Evolutionary conservation across 1,140 invertebrate genomes (phyloP), one percentile per base, ranked within the genome.

Genomic region (Aphelenchoides besseyi): DNA sequence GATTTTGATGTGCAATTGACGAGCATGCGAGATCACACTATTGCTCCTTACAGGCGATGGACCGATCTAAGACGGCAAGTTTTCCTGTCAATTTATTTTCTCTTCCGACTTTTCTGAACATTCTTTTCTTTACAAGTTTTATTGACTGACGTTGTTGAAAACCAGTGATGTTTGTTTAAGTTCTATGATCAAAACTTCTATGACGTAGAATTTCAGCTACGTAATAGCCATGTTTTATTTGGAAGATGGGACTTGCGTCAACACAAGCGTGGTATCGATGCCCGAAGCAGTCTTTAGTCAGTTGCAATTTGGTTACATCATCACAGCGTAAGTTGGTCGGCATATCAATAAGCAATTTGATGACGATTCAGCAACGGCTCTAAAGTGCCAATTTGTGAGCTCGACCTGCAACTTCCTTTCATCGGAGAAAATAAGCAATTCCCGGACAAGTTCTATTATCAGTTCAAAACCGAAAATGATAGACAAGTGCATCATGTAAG

Each of bases 191-290:
- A n/a, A n/a, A n/a, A n/a, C n/a, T n/a, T n/a, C n/a, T n/a, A n/a
- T n/a, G n/a, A n/a, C n/a, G n/a, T n/a, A n/a, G n/a, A n/a, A 32
- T 75, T 79, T 57, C 48, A 79, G 77, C 36, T 80, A 80, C 48
- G 72, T 81, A 16, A 80, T 80, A 77, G 74, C 79, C 37, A 77
- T 81, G 16, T 80, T 73, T 54, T 77, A 81, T 54, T 59, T 80
- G 72, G 79, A 82, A 35, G 79, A 80, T 54, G 79, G 79, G n/a
- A 80, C 79, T n/a, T 82, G 79, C 62, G 73, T 80, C 36, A 71
- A 81, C 61, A 82, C 79, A 2, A 79, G 68, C n/a, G 52, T 81
- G 3, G 71, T 80, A 36, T 81, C 79, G 2, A 80, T 80, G 79
- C 79, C 79, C 3, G 79, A 79, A 52, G 69, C 67, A 26, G 79